Evolutionary conservation across 2,113 vertebrate genomes (phyloP).

Genomic region (Trichomycterus rosablanca): DNA sequence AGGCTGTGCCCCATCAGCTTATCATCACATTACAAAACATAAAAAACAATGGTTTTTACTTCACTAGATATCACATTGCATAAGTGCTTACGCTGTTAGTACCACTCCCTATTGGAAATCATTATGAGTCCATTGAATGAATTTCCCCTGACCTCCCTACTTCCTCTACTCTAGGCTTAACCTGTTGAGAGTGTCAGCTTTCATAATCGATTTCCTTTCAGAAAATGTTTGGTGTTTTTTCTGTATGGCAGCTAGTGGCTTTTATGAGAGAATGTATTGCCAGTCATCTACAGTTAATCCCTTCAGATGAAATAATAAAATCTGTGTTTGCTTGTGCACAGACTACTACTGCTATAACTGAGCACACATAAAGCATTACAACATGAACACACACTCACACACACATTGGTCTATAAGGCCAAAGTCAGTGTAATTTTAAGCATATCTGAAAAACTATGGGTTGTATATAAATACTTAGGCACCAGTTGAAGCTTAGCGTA

Average conservation of each 20-base stretch:
- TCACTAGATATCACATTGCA: slow-evolving; percentile 32
- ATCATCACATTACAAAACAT: slow-evolving; percentile 18
- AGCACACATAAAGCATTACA: background rate
- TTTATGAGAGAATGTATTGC: slow-evolving; percentile 23
- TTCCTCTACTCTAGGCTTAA: slow-evolving; percentile 14
- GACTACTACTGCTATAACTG: background rate
- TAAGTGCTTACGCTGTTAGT: slow-evolving; percentile 38
- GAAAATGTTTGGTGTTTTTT: slow-evolving; percentile 22
- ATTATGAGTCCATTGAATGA: slow-evolving; percentile 40
- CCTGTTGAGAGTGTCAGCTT: slow-evolving; percentile 29
- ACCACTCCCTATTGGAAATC: slow-evolving; percentile 36
- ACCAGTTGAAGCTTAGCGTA: no score
- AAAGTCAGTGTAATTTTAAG: no score
- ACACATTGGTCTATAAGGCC: no score
- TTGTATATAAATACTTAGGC: no score
- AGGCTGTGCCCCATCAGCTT: slow-evolving; percentile 13
- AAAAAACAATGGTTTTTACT: slow-evolving; percentile 13
- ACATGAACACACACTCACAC: background rate
- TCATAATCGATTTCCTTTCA: slow-evolving; percentile 25
- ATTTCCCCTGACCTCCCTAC: slow-evolving; percentile 33
- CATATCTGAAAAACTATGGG: no score
- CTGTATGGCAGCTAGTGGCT: no score
- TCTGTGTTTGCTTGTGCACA: background rate
- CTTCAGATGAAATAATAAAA: slow-evolving; percentile 3
- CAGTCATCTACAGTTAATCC: background rate